Percentiles rank a stretch among this genome's conserved stretches.
Evolutionary conservation across 1,140 invertebrate species (phyloP).

Genomic region (Meloidogyne floridensis): DNA sequence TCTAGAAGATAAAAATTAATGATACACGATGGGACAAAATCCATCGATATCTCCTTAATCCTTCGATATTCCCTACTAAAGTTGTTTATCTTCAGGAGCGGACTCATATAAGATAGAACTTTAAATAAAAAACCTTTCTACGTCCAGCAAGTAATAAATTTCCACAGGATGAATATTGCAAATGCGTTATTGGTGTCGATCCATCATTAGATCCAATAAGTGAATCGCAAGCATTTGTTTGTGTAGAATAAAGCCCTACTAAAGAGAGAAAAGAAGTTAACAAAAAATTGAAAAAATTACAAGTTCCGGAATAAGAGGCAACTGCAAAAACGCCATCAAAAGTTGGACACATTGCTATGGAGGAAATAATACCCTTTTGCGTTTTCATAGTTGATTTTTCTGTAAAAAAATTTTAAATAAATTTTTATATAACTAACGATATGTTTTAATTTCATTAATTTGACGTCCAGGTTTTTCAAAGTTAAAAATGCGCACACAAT

Average conservation of each 20-base stretch:
- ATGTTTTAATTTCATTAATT: constrained; percentile 49
- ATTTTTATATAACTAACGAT: constrained; percentile 28
- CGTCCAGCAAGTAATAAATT: constrained; percentile 39
- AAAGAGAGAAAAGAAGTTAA: neutral
- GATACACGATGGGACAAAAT: too few species aligned
- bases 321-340: constrained; percentile 49
- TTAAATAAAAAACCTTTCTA: constrained; percentile 34
- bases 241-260: constrained; percentile 49
- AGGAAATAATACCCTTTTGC: constrained; percentile 43
- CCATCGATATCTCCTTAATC: too few species aligned
- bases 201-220: constrained; percentile 32
- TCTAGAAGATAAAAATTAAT: constrained; percentile 18
- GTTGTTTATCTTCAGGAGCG: too few species aligned
- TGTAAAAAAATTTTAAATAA: neutral
- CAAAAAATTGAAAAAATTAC: constrained; percentile 29
- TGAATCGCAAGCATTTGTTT: constrained; percentile 43
- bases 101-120: neutral
- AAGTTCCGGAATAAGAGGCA: constrained; percentile 30
- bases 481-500: constrained; percentile 40
- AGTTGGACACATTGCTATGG: constrained; percentile 44
- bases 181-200: constrained; percentile 31
- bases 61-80: too few species aligned
- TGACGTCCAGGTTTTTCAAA: constrained; percentile 40
- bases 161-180: constrained; percentile 49
- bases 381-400: constrained; percentile 6